phyloP scores from a whole-genome alignment of 1,140 invertebrate genomes.

The Heliconius hewitsoni region DNA sequence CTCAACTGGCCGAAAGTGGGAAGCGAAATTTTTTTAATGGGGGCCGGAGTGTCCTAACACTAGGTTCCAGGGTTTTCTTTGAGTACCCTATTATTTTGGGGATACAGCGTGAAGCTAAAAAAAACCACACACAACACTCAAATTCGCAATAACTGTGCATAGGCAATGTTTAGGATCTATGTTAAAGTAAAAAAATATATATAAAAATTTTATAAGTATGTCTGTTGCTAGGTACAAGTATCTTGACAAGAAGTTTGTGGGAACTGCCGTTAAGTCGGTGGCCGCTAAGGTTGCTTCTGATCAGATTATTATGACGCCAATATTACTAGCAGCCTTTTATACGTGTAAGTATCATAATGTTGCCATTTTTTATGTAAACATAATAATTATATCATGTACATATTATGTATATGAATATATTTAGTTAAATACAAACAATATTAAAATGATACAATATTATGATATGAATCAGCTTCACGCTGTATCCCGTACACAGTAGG shows the following conservation, averaged over 20 bases:
- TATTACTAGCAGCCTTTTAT: conserved; percentile 86
- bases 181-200: not conserved
- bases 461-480: too few relatives aligned
- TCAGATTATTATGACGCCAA: conserved; percentile 89
- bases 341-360: conserved; percentile 79
- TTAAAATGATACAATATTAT: too few relatives aligned
- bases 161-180: too few relatives aligned
- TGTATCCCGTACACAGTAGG: too few relatives aligned
- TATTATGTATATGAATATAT: too few relatives aligned
- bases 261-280: conserved; percentile 84
- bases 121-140: not conserved
- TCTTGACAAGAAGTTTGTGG: conserved; percentile 86
- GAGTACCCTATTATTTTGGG: too few relatives aligned
- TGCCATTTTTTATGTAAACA: not conserved
- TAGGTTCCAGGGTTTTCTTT: too few relatives aligned
- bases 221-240: conserved; percentile 87
- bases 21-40: too few relatives aligned
- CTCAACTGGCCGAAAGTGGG: too few relatives aligned
- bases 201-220: not conserved
- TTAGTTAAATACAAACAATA: too few relatives aligned
- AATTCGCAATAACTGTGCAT: not conserved
- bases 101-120: too few relatives aligned
- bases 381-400: not conserved
- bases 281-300: conserved; percentile 88
- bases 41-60: too few relatives aligned